A percentile compares a stretch with the other conserved stretches of the same genome.
Evolutionary conservation across 2,888 invertebrate species (phyloP).

Genomic region (Ephialtes manifestator): DNA sequence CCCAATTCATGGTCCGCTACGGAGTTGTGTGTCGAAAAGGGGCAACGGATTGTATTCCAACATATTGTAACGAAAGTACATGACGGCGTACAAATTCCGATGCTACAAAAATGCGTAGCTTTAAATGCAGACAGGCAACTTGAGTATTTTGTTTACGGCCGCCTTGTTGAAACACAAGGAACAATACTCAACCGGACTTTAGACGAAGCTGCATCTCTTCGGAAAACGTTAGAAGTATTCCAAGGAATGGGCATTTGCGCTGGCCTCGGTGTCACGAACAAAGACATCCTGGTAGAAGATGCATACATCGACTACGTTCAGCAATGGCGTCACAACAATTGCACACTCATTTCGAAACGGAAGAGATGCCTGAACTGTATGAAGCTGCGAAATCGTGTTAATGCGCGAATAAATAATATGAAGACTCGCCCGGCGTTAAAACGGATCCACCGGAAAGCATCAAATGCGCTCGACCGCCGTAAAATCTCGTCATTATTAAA

Average conservation of each 20-base stretch:
- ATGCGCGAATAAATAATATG: slow-evolving; percentile 1
- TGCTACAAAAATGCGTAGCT: too few relatives aligned
- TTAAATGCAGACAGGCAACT: slow-evolving; percentile 29
- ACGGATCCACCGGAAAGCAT: neutral
- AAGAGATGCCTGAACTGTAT: slow-evolving; percentile 33
- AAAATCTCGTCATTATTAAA: slow-evolving; percentile 14
- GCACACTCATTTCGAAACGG: slow-evolving; percentile 23
- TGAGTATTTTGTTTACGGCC: slow-evolving; percentile 25
- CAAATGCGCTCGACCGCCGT: slow-evolving; percentile 10
- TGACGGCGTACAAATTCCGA: too few relatives aligned
- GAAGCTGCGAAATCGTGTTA: slow-evolving; percentile 21
- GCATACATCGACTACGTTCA: slow-evolving; percentile 28
- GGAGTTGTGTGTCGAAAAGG: too few relatives aligned
- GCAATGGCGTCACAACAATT: slow-evolving; percentile 21
- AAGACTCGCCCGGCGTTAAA: neutral
- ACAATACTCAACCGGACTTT: slow-evolving; percentile 4
- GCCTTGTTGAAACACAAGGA: slow-evolving; percentile 4
- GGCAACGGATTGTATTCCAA: too few relatives aligned
- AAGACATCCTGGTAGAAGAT: slow-evolving; percentile 7
- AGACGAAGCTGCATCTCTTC: neutral
- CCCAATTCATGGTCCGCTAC: too few relatives aligned
- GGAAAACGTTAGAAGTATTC: slow-evolving; percentile 25
- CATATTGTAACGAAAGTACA: too few relatives aligned
- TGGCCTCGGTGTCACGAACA: slow-evolving; percentile 18
- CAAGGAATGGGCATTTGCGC: slow-evolving; percentile 12